Evolutionary conservation across 2,113 vertebrate species (phyloP).

Genomic region (Lagopus muta): DNA sequence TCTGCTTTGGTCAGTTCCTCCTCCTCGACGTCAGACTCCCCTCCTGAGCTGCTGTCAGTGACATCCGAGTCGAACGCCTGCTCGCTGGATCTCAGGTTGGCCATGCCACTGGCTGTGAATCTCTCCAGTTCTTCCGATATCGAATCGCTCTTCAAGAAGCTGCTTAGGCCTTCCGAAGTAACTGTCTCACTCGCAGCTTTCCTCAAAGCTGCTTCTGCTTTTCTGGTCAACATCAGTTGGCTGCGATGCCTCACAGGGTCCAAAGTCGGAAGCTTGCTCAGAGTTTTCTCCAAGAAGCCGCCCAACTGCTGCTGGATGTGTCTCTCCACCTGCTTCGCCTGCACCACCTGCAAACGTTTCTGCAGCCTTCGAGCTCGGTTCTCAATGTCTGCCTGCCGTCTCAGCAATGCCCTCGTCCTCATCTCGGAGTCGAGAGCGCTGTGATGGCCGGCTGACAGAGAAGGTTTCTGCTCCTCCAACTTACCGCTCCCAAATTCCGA

Average conservation of each 20-base stretch:
- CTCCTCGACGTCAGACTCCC: conserved; percentile 95
- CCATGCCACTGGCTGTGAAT: conserved; percentile 90
- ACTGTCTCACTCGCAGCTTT: conserved; percentile 81
- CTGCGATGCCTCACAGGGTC: conserved; percentile 80
- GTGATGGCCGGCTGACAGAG: conserved; percentile 58
- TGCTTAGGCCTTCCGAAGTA: conserved; percentile 82
- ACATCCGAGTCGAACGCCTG: conserved; percentile 95
- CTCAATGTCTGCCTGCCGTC: conserved; percentile 91
- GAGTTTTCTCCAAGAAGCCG: conserved; percentile 91
- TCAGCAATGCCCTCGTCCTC: conserved; percentile 86
- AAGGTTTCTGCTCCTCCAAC: conserved; percentile 78
- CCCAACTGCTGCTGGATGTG: conserved; percentile 96
- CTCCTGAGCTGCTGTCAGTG: conserved; percentile 97
- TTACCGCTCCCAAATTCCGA: conserved; percentile 68
- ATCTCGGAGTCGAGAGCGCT: conserved; percentile 84
- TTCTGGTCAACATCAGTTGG: conserved; percentile 84
- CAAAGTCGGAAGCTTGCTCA: conserved; percentile 83
- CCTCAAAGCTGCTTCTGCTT: conserved; percentile 84
- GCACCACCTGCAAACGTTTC: conserved; percentile 96
- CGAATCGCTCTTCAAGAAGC: conserved; percentile 88
- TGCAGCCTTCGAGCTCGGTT: conserved; percentile 89
- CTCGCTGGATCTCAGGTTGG: conserved; percentile 90
- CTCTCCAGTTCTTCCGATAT: conserved; percentile 91
- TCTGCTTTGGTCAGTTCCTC: conserved; percentile 92
- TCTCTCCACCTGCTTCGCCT: conserved; percentile 97